These are phyloP conservation scores for Alosa sapidissima DNA, from an alignment of 2,797 vertebrate species.

Conservation along the genomic window DNA sequence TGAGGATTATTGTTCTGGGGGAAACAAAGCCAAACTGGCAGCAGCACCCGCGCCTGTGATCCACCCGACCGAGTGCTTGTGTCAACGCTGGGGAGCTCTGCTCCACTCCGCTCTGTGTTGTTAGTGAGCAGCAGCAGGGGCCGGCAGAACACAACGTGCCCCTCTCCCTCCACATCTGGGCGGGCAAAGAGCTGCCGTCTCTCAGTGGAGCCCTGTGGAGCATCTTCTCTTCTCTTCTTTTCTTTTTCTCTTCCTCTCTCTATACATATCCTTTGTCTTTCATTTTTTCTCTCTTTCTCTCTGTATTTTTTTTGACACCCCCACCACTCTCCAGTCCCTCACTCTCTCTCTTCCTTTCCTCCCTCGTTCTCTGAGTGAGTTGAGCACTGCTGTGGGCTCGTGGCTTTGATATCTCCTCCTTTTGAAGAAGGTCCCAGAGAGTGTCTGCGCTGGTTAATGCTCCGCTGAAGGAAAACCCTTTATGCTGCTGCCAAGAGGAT, in stretches of 20 bases:
- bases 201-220: neutral
- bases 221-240: neutral
- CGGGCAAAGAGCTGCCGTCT: neutral
- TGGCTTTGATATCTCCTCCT: slow-evolving; percentile 2
- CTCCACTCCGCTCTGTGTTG: neutral
- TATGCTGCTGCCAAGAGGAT: slow-evolving; percentile 3
- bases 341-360: neutral
- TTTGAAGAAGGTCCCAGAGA: slow-evolving; percentile 17
- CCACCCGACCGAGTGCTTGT: neutral
- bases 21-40: neutral
- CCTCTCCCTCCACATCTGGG: neutral
- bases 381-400: neutral
- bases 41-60: neutral
- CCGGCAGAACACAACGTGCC: neutral
- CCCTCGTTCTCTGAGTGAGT: neutral
- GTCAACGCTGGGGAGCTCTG: neutral
- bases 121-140: neutral
- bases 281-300: neutral
- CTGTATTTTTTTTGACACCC: neutral
- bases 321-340: neutral
- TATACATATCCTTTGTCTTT: neutral
- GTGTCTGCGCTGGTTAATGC: slow-evolving; percentile 4
- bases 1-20: neutral
- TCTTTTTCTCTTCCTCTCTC: neutral
- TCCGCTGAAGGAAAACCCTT: neutral